Percentiles rank a stretch among this genome's conserved stretches.
Conservation (phyloP, 2,888 invertebrate genomes). For the Thecocarcelia acutangulata region DNA sequence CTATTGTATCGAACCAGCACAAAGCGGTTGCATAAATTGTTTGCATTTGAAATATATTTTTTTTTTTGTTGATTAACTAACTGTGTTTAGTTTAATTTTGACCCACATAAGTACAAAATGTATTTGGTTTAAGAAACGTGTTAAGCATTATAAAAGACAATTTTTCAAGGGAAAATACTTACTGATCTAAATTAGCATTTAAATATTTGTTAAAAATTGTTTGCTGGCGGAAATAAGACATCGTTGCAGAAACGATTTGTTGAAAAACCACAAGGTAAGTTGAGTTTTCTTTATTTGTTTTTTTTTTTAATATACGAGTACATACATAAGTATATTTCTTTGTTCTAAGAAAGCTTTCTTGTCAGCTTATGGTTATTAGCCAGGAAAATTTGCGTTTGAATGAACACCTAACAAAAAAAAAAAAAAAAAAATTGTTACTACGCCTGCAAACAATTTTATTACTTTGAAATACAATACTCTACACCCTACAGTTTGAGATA, state of each 20-base stretch:
- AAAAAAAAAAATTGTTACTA: slow-evolving; percentile 23
- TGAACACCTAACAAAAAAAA: slow-evolving; percentile 34
- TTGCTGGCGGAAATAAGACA: slow-evolving; percentile 60
- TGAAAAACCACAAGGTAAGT: slow-evolving; percentile 60
- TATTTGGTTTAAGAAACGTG: slow-evolving; percentile 41
- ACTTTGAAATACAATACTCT: slow-evolving; percentile 36
- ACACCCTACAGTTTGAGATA: slow-evolving; percentile 35
- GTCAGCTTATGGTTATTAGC: slow-evolving; percentile 30
- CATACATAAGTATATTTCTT: slow-evolving; percentile 6
- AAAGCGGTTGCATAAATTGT: slow-evolving; percentile 70
- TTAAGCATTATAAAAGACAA: slow-evolving; percentile 50
- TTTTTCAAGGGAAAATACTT: slow-evolving; percentile 37
- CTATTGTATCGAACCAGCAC: slow-evolving; percentile 72
- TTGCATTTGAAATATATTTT: slow-evolving; percentile 13
- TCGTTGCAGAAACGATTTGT: slow-evolving; percentile 53
- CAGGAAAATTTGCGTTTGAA: slow-evolving; percentile 42
- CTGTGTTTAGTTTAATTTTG: slow-evolving; percentile 45
- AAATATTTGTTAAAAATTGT: slow-evolving; percentile 56
- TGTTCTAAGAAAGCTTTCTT: slow-evolving; percentile 31
- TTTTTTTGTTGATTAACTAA: slow-evolving; percentile 25
- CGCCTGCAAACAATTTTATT: slow-evolving; percentile 10
- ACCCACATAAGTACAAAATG: slow-evolving; percentile 47
- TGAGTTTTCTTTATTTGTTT: slow-evolving; percentile 6
- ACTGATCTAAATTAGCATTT: slow-evolving; percentile 47
- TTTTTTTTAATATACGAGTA: no score